Evolutionary conservation across 2,888 invertebrate species (phyloP).

Genomic region (Listrodromus nycthemerus): DNA sequence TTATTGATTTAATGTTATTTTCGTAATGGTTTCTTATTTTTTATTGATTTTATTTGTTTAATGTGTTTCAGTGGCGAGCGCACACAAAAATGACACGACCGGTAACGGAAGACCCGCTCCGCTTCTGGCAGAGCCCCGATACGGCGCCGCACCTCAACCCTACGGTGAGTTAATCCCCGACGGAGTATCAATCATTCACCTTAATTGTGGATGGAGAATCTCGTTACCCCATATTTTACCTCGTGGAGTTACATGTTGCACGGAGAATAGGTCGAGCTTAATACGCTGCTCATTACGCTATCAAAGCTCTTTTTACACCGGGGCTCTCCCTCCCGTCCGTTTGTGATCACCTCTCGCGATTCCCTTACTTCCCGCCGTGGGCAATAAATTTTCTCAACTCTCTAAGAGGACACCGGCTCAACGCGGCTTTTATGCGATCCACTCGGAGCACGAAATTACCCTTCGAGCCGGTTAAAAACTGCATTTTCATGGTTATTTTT

Average conservation of each 20-base stretch:
- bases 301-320: slow-evolving; percentile 2
- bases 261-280: no score
- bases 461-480: not conserved
- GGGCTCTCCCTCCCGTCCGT: slow-evolving; percentile 4
- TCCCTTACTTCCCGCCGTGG: not conserved
- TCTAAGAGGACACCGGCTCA: not conserved
- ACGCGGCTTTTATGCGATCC: not conserved
- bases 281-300: no score
- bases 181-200: slow-evolving; percentile 5
- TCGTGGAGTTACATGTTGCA: no score
- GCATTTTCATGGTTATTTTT: slow-evolving; percentile 16
- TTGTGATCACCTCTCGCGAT: slow-evolving; percentile 4
- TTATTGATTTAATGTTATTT: no score
- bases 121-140: slow-evolving; percentile 94
- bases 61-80: slow-evolving; percentile 81
- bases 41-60: slow-evolving; percentile 73
- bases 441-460: slow-evolving; percentile 26
- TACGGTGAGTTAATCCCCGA: slow-evolving; percentile 90
- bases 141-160: slow-evolving; percentile 94
- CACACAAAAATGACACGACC: slow-evolving; percentile 83
- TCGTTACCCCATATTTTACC: not conserved
- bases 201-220: slow-evolving; percentile 3
- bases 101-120: slow-evolving; percentile 90
- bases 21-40: no score
- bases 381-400: slow-evolving; percentile 29